phyloP scores from a whole-genome alignment of 2,888 invertebrate species.

The Onchidella celtica region DNA sequence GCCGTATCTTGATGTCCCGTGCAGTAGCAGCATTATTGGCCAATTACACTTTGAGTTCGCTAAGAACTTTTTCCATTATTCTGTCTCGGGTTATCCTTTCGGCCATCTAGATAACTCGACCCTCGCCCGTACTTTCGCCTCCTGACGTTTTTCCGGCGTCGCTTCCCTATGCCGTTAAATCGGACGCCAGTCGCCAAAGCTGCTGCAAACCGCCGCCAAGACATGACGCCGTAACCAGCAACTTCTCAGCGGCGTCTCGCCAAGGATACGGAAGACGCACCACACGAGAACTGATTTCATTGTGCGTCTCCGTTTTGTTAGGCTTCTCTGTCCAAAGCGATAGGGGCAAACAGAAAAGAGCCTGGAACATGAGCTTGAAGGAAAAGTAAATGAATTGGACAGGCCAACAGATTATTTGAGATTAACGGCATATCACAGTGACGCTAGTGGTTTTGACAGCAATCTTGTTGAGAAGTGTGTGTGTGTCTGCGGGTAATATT shows the following conservation, averaged over 20 bases:
- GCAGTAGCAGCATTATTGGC: no score
- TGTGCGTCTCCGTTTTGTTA: background rate
- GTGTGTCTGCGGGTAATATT: background rate
- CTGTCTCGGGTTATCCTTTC: no score
- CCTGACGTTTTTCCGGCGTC: background rate
- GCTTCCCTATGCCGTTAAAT: background rate
- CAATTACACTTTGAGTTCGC: no score
- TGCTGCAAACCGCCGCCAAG: background rate
- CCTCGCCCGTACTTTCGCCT: no score
- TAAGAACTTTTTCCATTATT: no score
- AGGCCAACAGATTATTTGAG: background rate
- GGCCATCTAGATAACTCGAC: no score
- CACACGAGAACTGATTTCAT: background rate
- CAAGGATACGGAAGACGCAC: background rate
- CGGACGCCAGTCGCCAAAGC: background rate
- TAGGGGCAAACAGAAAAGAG: background rate
- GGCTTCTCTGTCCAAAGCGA: no score
- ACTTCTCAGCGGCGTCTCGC: background rate
- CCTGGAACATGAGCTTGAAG: background rate
- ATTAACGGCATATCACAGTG: background rate
- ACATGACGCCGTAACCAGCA: background rate
- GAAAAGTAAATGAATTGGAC: background rate
- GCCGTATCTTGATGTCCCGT: no score
- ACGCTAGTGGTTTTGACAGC: background rate
- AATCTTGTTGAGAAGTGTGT: background rate